These are phyloP conservation scores for Ptiloglossa arizonensis DNA, from an alignment of 1,140 invertebrate species.

Conservation along the genomic window DNA sequence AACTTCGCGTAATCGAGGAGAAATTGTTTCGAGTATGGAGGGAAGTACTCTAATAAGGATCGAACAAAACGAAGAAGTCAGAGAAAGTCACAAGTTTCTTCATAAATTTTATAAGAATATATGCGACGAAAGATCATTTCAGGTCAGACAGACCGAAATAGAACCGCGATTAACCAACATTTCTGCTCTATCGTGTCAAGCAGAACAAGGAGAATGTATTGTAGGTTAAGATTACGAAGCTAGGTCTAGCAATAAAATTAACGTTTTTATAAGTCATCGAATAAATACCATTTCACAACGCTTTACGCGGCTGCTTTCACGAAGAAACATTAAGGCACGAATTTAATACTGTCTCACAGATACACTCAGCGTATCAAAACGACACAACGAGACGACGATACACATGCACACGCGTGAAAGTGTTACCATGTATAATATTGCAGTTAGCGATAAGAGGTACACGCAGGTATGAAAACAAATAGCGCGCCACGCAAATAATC, in stretches of 20 bases:
- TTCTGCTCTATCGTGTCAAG: too few species aligned
- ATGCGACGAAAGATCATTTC: too few species aligned
- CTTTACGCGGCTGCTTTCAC: background rate
- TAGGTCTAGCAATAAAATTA: background rate
- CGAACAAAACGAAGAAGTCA: too few species aligned
- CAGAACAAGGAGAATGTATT: too few species aligned
- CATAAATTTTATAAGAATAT: too few species aligned
- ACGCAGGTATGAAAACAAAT: conserved; percentile 12
- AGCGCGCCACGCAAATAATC: background rate
- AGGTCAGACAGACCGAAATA: too few species aligned
- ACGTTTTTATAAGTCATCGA: background rate
- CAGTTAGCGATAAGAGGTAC: conserved; percentile 15
- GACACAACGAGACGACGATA: background rate
- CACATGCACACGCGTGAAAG: background rate
- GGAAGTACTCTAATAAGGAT: too few species aligned
- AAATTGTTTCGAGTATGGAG: too few species aligned
- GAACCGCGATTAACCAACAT: too few species aligned
- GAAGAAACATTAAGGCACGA: background rate
- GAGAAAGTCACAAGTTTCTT: too few species aligned
- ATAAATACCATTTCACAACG: background rate
- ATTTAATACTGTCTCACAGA: background rate
- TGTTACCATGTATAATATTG: background rate
- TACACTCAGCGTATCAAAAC: background rate
- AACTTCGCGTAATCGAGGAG: too few species aligned
- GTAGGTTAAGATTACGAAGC: too few species aligned